Evolutionary conservation across 1,140 invertebrate species (phyloP), one percentile per base, ranked within the genome.

Genomic region (Pseudomyrmex flavicornis): DNA sequence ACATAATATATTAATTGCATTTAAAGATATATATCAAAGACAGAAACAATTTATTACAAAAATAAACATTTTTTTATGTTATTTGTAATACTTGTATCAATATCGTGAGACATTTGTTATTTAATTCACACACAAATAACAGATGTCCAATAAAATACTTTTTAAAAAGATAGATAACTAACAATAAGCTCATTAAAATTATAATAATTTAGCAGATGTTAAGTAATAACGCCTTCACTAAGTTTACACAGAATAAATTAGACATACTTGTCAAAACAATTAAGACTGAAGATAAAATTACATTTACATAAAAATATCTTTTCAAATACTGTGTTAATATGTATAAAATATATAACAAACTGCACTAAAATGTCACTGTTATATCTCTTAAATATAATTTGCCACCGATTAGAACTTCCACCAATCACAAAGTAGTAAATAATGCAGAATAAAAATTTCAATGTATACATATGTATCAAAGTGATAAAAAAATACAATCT

Each of bases 161-260:
- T 52, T 52, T 52, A 52, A 12, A 52, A 10, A 13, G 50, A 22
- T 50, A 52, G 15, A 50, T 52, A 35, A 63, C 50, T 70, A 22
- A 26, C 52, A 13, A 26, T 70, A n/a, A 20, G 1, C 26, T 52
- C 15, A 17, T 68, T 68, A 7, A 15, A 69, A 54, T 12, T 54
- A 54, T 70, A 2, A 52, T 10, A 3, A 15, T 70, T 15, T 15
- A 70, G 50, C 50, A 22, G 2, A 54, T 52, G 20, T 69, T 70
- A 72, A 72, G 69, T 72, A 72, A 2, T 72, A 56, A 56, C 8
- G 69, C 69, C 69, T 72, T 35, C 0, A 44, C n/a, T 56, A 56
- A 4, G 17, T 56, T 35, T 56, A 1, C 54, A 69, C 48, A 69
- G 54, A 56, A 54, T 56, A 56, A 56, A 26, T 1, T 70, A 15